A percentile compares a stretch with the other conserved stretches of the same genome.
phyloP scores from a whole-genome alignment of 2,888 invertebrate genomes.

The Eretmocerus hayati region DNA sequence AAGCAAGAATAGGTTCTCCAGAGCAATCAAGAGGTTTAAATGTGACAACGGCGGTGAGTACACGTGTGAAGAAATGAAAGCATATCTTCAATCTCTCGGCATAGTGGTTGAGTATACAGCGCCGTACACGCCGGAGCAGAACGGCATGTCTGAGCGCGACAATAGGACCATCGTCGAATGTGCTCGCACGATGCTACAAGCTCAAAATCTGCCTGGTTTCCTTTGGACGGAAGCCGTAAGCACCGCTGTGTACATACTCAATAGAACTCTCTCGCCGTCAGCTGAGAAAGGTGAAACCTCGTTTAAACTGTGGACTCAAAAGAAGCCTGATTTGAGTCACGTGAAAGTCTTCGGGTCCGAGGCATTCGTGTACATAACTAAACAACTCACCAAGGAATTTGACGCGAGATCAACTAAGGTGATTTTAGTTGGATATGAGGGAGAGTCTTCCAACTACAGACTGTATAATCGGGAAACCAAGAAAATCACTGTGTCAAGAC shows the following conservation, averaged over 20 bases:
- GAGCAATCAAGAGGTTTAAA: slow-evolving; percentile 7
- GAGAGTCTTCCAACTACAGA: background rate
- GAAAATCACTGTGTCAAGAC: background rate
- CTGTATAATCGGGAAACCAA: background rate
- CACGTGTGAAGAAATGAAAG: slow-evolving; percentile 8
- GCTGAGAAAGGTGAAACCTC: background rate
- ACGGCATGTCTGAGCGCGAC: slow-evolving; percentile 18
- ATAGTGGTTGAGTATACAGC: slow-evolving; percentile 16
- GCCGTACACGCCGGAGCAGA: slow-evolving; percentile 22
- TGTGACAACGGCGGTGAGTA: slow-evolving; percentile 23
- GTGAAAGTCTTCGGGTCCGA: slow-evolving; percentile 25
- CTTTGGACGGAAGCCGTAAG: slow-evolving; percentile 29
- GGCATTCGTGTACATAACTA: slow-evolving; percentile 22
- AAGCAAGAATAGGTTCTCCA: slow-evolving; percentile 11
- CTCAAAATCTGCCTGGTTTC: slow-evolving; percentile 9
- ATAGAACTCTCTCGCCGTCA: slow-evolving; percentile 7
- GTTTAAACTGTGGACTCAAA: background rate
- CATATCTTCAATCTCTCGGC: slow-evolving; percentile 8
- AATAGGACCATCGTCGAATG: slow-evolving; percentile 22
- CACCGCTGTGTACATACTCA: slow-evolving; percentile 26
- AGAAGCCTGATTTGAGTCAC: slow-evolving; percentile 15
- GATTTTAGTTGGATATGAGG: slow-evolving; percentile 16
- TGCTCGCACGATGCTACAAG: slow-evolving; percentile 22
- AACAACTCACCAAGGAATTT: slow-evolving; percentile 23
- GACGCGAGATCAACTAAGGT: slow-evolving; percentile 22